Evolutionary conservation across 2,888 invertebrate species (phyloP).

Genomic region (Automeris io): DNA sequence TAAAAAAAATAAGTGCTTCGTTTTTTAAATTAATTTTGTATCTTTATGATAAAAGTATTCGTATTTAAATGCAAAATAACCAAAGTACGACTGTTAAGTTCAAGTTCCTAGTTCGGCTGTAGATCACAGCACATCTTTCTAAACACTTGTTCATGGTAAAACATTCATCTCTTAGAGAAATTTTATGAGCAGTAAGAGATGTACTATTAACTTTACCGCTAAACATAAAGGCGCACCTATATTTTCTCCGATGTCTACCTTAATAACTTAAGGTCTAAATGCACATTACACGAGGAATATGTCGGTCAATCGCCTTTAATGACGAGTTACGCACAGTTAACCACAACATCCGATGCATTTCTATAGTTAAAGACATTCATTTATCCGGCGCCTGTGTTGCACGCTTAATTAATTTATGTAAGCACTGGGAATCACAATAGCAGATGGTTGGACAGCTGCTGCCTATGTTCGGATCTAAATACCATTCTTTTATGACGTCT

Average conservation of each 20-base stretch:
- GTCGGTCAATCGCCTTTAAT: slow-evolving; percentile 30
- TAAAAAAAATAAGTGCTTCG: too few species aligned
- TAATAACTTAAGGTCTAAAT: slow-evolving; percentile 23
- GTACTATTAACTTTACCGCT: slow-evolving; percentile 23
- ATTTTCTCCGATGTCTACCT: slow-evolving; percentile 23
- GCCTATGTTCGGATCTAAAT: slow-evolving; percentile 42
- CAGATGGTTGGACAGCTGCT: slow-evolving; percentile 56
- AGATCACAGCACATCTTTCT: not conserved
- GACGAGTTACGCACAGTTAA: slow-evolving; percentile 20
- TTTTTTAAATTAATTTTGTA: too few species aligned
- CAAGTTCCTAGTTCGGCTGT: not conserved
- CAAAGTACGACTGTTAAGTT: not conserved
- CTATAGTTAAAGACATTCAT: slow-evolving; percentile 14
- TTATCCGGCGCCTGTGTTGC: slow-evolving; percentile 33
- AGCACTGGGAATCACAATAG: slow-evolving; percentile 54
- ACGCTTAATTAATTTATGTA: slow-evolving; percentile 52
- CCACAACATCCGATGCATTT: slow-evolving; percentile 14
- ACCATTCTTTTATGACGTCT: slow-evolving; percentile 36
- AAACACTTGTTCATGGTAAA: not conserved
- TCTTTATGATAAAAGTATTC: too few species aligned
- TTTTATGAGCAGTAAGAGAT: slow-evolving; percentile 13
- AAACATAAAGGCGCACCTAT: slow-evolving; percentile 11
- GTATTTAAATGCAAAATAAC: too few species aligned
- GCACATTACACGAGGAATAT: slow-evolving; percentile 24
- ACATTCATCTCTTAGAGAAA: not conserved